Percentiles rank a stretch among this genome's conserved stretches.
phyloP scores from a whole-genome alignment of 2,113 vertebrate genomes.

The Larimichthys polyactis region DNA sequence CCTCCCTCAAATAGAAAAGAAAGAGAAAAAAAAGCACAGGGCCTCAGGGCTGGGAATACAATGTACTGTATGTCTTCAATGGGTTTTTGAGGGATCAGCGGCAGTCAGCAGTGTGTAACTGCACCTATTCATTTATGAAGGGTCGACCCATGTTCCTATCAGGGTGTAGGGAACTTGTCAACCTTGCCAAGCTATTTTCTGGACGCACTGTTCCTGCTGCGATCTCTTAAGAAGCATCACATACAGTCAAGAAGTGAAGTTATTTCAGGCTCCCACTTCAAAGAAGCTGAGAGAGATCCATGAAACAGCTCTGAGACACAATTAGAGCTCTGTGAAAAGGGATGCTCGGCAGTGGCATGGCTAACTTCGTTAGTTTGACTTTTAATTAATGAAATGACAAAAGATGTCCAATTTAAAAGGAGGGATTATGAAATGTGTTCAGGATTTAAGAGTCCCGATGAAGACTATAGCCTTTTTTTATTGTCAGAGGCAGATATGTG shows the following conservation, averaged over 20 bases:
- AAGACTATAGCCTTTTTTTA: not conserved
- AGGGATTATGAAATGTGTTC: not conserved
- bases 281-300: conserved; percentile 42
- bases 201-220: not conserved
- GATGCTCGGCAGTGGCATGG: conserved; percentile 5
- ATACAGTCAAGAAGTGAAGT: not conserved
- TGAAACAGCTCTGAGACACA: conserved; percentile 29
- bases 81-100: conserved; percentile 2
- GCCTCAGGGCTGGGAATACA: not conserved
- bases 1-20: conserved; percentile 28
- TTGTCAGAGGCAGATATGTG: not conserved
- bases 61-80: conserved; percentile 1
- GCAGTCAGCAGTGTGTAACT: not conserved
- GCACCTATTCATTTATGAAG: not conserved
- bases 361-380: conserved; percentile 45
- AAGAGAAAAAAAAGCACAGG: not conserved
- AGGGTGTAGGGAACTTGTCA: not conserved
- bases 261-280: conserved; percentile 23
- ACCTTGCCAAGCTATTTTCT: conserved; percentile 17
- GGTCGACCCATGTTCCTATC: not conserved
- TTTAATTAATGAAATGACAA: conserved; percentile 52
- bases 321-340: conserved; percentile 35
- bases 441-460: not conserved
- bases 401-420: conserved; percentile 15
- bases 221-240: not conserved